Conservation (phyloP, 2,888 invertebrate species). For the Drosophila affinis region DNA sequence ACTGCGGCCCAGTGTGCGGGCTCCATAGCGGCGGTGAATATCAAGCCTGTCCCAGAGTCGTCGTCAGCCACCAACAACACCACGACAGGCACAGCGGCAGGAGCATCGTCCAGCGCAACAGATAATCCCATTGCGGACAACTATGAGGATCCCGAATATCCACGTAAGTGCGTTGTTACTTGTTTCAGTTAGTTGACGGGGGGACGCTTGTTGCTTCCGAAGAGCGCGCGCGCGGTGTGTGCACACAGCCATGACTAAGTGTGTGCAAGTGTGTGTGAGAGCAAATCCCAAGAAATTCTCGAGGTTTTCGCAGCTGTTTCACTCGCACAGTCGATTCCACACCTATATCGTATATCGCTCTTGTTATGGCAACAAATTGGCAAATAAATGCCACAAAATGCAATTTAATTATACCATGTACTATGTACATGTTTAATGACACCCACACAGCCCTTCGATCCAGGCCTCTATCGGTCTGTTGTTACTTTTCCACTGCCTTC, state of each 20-base stretch:
- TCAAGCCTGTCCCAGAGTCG: constrained; percentile 26
- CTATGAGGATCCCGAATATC: constrained; percentile 69
- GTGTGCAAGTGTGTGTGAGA: constrained; percentile 9
- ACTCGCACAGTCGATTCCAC: constrained; percentile 20
- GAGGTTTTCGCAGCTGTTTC: constrained; percentile 7
- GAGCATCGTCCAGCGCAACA: neutral
- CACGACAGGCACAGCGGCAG: neutral
- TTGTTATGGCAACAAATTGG: neutral
- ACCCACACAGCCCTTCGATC: neutral
- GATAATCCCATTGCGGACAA: constrained; percentile 10
- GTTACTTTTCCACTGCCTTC: neutral
- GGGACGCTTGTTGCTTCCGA: neutral
- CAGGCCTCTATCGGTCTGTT: neutral
- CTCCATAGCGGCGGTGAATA: constrained; percentile 62
- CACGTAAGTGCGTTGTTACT: constrained; percentile 56
- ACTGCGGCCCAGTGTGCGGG: constrained; percentile 54
- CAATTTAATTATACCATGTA: neutral
- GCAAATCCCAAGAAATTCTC: neutral
- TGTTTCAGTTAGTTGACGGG: neutral
- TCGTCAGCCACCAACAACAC: neutral
- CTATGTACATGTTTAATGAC: neutral
- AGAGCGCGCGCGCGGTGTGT: neutral
- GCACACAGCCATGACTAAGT: neutral
- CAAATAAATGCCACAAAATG: constrained; percentile 19
- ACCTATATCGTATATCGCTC: neutral